phyloP scores from a whole-genome alignment of 1,140 invertebrate species.

The Plectrocnemia conspersa region DNA sequence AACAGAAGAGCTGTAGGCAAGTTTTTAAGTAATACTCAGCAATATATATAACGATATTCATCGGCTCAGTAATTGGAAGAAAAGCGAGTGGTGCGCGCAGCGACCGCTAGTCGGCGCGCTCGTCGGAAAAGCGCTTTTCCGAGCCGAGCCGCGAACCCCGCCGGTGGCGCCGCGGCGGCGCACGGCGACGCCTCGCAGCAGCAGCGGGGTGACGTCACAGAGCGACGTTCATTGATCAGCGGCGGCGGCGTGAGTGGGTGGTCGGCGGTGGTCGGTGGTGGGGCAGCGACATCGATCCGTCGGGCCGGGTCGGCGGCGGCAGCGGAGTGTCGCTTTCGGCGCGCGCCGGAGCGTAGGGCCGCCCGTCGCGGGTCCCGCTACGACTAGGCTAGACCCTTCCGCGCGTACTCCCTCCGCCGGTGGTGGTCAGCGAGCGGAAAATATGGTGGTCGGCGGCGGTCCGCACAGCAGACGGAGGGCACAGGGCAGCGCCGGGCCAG shows the following conservation, averaged over 20 bases:
- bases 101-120: neutral
- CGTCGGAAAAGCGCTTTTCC: neutral
- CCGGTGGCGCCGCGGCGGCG: neutral
- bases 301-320: slow-evolving; percentile 46
- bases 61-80: too few relatives aligned
- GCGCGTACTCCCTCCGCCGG: slow-evolving; percentile 50
- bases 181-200: slow-evolving; percentile 34
- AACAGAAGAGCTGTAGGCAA: too few relatives aligned
- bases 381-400: slow-evolving; percentile 47
- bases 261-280: slow-evolving; percentile 30
- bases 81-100: neutral
- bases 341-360: slow-evolving; percentile 47
- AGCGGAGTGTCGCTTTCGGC: too few relatives aligned
- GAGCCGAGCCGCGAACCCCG: neutral
- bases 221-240: slow-evolving; percentile 27
- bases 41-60: too few relatives aligned
- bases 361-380: slow-evolving; percentile 45
- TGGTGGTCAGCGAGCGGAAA: slow-evolving; percentile 31
- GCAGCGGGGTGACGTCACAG: slow-evolving; percentile 45
- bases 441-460: slow-evolving; percentile 38
- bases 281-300: slow-evolving; percentile 40
- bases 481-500: slow-evolving; percentile 48
- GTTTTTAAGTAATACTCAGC: too few relatives aligned
- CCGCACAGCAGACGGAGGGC: slow-evolving; percentile 45
- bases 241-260: slow-evolving; percentile 7